phyloP scores from a whole-genome alignment of 2,797 vertebrate genomes.

The Cottoperca gobio region DNA sequence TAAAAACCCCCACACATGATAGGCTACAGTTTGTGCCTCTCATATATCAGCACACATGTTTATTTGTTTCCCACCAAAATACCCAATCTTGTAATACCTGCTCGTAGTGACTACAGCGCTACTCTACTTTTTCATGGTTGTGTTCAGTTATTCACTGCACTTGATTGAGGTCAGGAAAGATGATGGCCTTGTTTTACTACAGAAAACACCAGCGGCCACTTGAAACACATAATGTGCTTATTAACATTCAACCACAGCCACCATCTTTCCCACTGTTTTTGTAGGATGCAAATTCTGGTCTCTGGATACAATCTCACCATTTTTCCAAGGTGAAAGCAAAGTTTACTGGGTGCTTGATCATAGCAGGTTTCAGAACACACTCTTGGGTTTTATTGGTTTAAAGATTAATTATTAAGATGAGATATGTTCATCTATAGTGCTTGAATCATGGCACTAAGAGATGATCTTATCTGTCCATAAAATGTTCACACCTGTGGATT shows the following conservation, averaged over 20 bases:
- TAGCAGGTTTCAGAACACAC: no score
- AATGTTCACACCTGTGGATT: constrained; percentile 78
- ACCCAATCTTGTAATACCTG: no score
- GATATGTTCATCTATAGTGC: no score
- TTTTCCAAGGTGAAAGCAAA: no score
- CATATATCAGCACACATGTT: not conserved
- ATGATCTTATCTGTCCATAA: no score
- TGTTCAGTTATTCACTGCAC: not conserved
- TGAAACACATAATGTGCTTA: not conserved
- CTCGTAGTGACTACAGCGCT: no score
- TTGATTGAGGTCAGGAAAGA: not conserved
- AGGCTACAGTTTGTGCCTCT: not conserved
- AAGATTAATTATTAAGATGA: no score
- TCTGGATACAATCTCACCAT: not conserved
- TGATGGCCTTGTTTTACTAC: not conserved
- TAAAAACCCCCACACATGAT: not conserved
- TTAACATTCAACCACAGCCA: not conserved
- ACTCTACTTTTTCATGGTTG: no score
- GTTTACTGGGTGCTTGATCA: no score
- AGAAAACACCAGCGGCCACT: not conserved
- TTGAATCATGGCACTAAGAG: no score
- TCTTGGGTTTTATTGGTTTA: no score
- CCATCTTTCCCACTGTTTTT: not conserved
- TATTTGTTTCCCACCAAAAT: no score
- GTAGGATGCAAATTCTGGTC: not conserved